Evolutionary conservation across 2,888 invertebrate genomes (phyloP), one percentile per base, ranked within the genome.

Genomic region (Sinopyrophorus schimmeli): DNA sequence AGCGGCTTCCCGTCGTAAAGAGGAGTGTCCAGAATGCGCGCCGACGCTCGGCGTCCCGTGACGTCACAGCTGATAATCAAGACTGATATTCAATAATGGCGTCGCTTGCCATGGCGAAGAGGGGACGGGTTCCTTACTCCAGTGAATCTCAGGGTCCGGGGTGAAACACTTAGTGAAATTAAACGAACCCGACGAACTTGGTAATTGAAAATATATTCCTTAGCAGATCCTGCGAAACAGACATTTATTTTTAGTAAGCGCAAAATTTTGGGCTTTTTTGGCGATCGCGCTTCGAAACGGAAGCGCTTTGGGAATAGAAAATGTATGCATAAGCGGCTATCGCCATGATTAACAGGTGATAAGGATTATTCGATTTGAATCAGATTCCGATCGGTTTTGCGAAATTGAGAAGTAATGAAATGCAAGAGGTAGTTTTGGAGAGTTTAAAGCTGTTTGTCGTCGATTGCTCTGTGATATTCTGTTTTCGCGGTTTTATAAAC

Each of bases 51-150:
- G 54, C 70, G 64, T 63, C 68, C 54, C 65, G 68, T 74, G 74
- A 73, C 74, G 74, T 72, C 74, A 74, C 72, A 48, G 53, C 62
- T 65, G 67, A 70, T 73, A 72, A 73, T 73, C 73, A 71, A 70
- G 73, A 71, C 70, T 71, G 72, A 71, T 74, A 65, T 71, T 74
- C 72, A 72, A 74, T 75, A 72, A 75, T 76, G 75, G 74, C 75
- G 75, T 68, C 72, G 68, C 37, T 47, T 54, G 58, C 53, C 57
- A 58, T 57, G 54, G 52, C 52, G 55, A 53, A 54, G 55, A 52
- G 52, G 52, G 52, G 52, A 49, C 51, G 54, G 55, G 55, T 57
- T 59, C 59, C 60, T 60, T 60, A 54, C 59, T 59, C 62, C 66
- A 69, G 69, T 69, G 69, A 69, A 67, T 69, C 68, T 67, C 68